These are phyloP conservation scores for Buathra laborator DNA, from an alignment of 2,888 invertebrate species.

Conservation along the genomic window DNA sequence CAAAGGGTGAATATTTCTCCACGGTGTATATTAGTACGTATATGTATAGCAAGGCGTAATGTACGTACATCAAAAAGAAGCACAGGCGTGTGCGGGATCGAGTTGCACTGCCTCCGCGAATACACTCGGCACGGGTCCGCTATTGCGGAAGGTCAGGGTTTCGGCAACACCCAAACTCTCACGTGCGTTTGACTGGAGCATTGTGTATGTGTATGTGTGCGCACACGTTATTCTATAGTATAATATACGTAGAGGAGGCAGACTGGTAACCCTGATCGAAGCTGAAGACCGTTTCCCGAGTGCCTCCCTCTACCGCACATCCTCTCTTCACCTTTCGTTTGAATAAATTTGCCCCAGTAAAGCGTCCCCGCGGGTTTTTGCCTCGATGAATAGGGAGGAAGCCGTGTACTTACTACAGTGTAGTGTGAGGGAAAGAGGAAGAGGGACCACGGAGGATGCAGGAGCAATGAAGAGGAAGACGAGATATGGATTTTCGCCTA, in stretches of 20 bases:
- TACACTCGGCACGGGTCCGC: constrained; percentile 41
- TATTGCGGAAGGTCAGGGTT: constrained; percentile 78
- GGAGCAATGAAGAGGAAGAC: constrained; percentile 11
- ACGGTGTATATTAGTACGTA: constrained; percentile 58
- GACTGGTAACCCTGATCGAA: constrained; percentile 56
- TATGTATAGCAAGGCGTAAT: constrained; percentile 27
- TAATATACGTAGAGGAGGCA: constrained; percentile 44
- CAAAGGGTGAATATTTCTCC: constrained; percentile 70
- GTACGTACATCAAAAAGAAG: constrained; percentile 62
- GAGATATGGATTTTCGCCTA: background rate
- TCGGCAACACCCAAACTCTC: constrained; percentile 66
- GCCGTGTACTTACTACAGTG: background rate
- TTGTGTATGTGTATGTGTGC: constrained; percentile 45
- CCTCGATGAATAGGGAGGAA: constrained; percentile 61
- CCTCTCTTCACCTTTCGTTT: constrained; percentile 65
- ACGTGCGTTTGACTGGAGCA: constrained; percentile 30
- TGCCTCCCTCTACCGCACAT: background rate
- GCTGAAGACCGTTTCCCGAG: constrained; percentile 36
- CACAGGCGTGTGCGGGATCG: constrained; percentile 59
- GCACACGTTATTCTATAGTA: constrained; percentile 58
- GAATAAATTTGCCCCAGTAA: constrained; percentile 68
- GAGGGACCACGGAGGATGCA: background rate
- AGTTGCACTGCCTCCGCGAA: constrained; percentile 39
- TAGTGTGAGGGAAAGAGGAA: constrained; percentile 7
- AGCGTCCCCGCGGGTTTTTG: constrained; percentile 63